Conservation (phyloP, 2,797 vertebrate species). For the Alcedo atthis region DNA sequence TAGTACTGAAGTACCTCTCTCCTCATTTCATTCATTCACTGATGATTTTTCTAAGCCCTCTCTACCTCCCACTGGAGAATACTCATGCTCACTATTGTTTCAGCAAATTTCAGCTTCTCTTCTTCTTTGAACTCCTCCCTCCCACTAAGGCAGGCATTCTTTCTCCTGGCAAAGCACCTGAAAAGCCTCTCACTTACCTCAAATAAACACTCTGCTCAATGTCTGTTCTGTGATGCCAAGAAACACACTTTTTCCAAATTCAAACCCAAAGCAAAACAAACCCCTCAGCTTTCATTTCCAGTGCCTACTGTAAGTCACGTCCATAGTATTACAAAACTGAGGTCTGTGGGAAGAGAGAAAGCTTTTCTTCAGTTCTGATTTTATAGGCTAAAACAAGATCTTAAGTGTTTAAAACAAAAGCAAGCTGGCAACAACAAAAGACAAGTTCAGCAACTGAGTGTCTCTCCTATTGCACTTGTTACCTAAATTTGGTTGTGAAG, state of each 20-base stretch:
- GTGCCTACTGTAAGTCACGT: not conserved
- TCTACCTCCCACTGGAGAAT: not conserved
- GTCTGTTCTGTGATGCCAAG: not conserved
- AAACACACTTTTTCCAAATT: not conserved
- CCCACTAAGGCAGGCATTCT: not conserved
- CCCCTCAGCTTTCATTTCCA: not conserved
- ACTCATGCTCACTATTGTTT: not conserved
- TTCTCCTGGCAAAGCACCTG: not conserved
- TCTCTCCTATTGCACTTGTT: not conserved
- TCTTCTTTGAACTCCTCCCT: slow-evolving; percentile 16
- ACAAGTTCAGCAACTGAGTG: not conserved
- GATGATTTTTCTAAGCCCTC: not conserved
- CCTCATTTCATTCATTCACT: not conserved
- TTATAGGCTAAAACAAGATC: not conserved
- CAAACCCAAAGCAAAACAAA: not conserved
- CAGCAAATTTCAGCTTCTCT: slow-evolving; percentile 17
- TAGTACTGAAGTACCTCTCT: not conserved
- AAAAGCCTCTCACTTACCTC: slow-evolving; percentile 15
- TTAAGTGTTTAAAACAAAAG: not conserved
- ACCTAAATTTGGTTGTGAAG: not conserved
- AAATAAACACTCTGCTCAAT: not conserved
- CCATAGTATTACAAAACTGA: not conserved
- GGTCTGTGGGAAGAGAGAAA: not conserved
- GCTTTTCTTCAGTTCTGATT: not conserved
- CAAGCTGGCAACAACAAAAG: not conserved